Evolutionary conservation across 2,113 vertebrate genomes (phyloP), one percentile per base, ranked within the genome.

Genomic region (Antennarius striatus): DNA sequence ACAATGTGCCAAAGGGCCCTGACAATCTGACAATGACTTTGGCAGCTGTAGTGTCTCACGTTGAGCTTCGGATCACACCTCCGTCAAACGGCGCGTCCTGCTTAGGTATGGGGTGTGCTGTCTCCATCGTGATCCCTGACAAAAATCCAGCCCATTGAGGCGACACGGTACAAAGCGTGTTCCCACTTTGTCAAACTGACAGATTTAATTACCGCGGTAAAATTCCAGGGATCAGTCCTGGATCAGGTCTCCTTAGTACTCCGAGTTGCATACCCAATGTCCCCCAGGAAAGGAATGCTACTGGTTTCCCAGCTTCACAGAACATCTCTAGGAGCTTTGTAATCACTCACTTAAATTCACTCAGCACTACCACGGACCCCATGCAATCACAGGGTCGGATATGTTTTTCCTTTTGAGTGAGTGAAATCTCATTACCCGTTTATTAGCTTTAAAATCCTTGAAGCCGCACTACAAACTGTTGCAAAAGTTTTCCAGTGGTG

Each of bases 121-220:
- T 66, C 79, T 85, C 46, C 61, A 6, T 62, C 71, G 70, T 85
- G 81, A 90, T 86, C 86, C 86, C 84, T 72, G 81, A 91, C 85
- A 91, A 73, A 83, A 81, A 84, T 81, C 85, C 77, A 82, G 64
- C 80, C 85, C 49, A 56, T 47, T 70, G 74, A 83, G 83, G 86
- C 73, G 88, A 89, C 86, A 84, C 73, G 39, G 71, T 81, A 82
- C 86, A 90, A 88, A 90, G 86, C 64, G 75, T 84, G 88, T 89
- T 70, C 79, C 73, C 77, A 82, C 79, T 87, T 80, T 81, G 64
- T 73, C 82, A 55, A 88, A 80, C 86, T 86, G 86, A 86, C 87
- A 86, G 80, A 85, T 63, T 84, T 83, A 84, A 89, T 87, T 87
- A 88, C 76, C 0, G 72, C 28, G 75, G 56, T 68, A 73, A 75